These are phyloP conservation scores for Pemphredon lugubris DNA, from an alignment of 2,888 invertebrate species.

Conservation along the genomic window DNA sequence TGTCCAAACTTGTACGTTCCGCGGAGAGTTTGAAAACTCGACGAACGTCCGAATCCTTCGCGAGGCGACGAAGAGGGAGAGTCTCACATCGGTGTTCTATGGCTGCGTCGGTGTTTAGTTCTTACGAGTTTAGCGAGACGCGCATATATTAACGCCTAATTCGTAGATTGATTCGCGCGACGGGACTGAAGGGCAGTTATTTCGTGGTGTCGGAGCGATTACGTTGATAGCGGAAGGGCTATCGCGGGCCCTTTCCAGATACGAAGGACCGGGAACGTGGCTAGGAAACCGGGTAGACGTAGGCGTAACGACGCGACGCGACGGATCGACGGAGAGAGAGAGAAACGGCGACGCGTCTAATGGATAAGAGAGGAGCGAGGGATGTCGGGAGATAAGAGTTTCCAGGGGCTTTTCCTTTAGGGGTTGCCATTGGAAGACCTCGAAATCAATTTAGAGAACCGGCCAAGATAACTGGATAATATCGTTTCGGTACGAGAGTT, in stretches of 20 bases:
- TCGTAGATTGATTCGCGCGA: slow-evolving; percentile 75
- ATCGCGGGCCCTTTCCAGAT: no score
- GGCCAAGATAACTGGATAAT: slow-evolving; percentile 73
- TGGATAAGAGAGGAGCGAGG: slow-evolving; percentile 67
- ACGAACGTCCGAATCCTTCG: slow-evolving; percentile 9
- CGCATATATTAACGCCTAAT: slow-evolving; percentile 74
- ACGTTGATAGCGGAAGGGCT: background rate
- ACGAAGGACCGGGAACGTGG: background rate
- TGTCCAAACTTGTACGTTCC: slow-evolving; percentile 27
- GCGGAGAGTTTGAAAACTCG: slow-evolving; percentile 27
- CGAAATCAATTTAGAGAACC: slow-evolving; percentile 78
- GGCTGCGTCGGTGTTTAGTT: background rate
- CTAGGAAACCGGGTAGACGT: slow-evolving; percentile 60
- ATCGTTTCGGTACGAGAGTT: slow-evolving; percentile 45
- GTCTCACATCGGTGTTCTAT: no score
- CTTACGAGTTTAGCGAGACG: slow-evolving; percentile 20
- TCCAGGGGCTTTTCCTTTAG: slow-evolving; percentile 38
- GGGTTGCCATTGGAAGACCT: slow-evolving; percentile 62
- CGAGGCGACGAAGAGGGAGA: no score
- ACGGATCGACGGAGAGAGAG: slow-evolving; percentile 53
- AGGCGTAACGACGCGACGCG: slow-evolving; percentile 39
- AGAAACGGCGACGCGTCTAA: slow-evolving; percentile 59
- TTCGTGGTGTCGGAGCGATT: background rate
- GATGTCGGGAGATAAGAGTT: slow-evolving; percentile 73
- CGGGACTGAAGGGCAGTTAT: slow-evolving; percentile 60